Evolutionary conservation across 2,888 invertebrate species (phyloP).

Genomic region (Tetramorium bicarinatum): DNA sequence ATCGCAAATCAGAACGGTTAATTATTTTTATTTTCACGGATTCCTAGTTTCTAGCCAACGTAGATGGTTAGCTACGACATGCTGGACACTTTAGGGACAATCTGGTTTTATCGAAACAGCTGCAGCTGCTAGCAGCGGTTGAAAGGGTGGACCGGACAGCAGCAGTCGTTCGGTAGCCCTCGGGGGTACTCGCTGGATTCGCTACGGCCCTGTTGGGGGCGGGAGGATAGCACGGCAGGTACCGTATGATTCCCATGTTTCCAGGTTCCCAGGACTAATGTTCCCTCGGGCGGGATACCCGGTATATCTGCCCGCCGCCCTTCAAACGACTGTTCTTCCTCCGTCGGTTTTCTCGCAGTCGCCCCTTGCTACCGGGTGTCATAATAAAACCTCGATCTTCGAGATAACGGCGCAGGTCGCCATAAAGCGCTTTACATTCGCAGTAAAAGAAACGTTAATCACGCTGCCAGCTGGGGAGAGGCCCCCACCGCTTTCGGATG

Average conservation of each 20-base stretch:
- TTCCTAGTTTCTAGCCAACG: conserved; percentile 5
- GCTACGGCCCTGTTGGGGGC: conserved; percentile 62
- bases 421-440: conserved; percentile 81
- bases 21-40: background rate
- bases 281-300: conserved; percentile 79
- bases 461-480: conserved; percentile 74
- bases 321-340: conserved; percentile 55
- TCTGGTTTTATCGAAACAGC: conserved; percentile 61
- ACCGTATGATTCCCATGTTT: conserved; percentile 67
- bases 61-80: conserved; percentile 16
- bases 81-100: conserved; percentile 39
- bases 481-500: conserved; percentile 20
- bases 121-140: conserved; percentile 48
- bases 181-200: conserved; percentile 68
- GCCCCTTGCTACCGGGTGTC: conserved; percentile 66
- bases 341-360: conserved; percentile 30
- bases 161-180: conserved; percentile 60
- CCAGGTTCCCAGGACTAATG: conserved; percentile 81
- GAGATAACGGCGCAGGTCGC: conserved; percentile 75
- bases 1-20: background rate
- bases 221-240: conserved; percentile 42
- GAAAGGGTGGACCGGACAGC: conserved; percentile 58
- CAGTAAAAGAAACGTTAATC: conserved; percentile 83
- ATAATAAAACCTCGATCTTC: conserved; percentile 81
- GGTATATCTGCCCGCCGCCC: conserved; percentile 67